Percentiles rank a stretch among this genome's conserved stretches.
Evolutionary conservation across 2,888 invertebrate genomes (phyloP).

Genomic region (Dinocampus coccinellae): DNA sequence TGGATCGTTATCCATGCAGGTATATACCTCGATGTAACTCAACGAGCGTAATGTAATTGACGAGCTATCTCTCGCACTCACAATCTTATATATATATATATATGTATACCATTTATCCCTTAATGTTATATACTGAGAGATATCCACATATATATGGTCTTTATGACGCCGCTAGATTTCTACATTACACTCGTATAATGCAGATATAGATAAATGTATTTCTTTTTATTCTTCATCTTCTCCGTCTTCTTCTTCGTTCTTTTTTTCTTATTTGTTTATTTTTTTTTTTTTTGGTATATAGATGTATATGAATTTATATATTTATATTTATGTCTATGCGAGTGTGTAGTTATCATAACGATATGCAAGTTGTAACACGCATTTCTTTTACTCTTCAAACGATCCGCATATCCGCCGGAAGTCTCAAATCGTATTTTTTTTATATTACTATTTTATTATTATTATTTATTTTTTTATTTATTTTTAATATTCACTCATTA

Average conservation of each 20-base stretch:
- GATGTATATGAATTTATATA: background rate
- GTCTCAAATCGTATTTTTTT: conserved; percentile 50
- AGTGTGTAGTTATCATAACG: background rate
- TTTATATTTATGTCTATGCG: background rate
- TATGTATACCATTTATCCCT: conserved; percentile 17
- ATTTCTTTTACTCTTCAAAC: conserved; percentile 46
- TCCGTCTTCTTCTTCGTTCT: too few species aligned
- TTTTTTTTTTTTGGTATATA: too few species aligned
- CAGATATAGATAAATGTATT: background rate
- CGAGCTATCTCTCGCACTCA: conserved; percentile 23
- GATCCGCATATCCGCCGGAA: conserved; percentile 53
- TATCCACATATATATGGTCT: background rate
- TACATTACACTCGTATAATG: background rate
- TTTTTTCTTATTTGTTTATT: too few species aligned
- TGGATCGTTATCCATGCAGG: conserved; percentile 30
- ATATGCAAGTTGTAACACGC: conserved; percentile 20
- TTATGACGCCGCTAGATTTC: background rate
- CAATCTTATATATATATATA: conserved; percentile 15
- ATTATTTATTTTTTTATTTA: too few species aligned
- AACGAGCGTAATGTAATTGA: conserved; percentile 31
- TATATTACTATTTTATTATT: conserved; percentile 27
- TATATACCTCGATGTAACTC: conserved; percentile 8
- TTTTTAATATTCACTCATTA: too few species aligned
- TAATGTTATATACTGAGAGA: background rate
- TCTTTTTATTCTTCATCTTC: too few species aligned